phyloP scores from a whole-genome alignment of 2,797 vertebrate genomes.

The Pseudomugil gertrudae region DNA sequence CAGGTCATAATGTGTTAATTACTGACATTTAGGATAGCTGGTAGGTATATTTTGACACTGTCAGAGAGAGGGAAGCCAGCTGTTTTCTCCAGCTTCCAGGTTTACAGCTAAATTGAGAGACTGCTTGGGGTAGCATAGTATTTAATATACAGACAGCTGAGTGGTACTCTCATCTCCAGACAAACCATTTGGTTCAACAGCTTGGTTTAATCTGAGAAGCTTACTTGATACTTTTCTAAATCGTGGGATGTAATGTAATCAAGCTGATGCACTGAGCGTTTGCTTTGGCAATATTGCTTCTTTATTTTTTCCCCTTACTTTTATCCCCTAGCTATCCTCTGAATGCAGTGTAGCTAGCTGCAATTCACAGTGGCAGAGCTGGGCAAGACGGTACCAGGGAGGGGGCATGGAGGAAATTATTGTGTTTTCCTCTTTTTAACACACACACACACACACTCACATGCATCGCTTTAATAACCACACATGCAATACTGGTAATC shows the following conservation, averaged over 20 bases:
- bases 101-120: constrained; percentile 4
- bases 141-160: background rate
- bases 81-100: constrained; percentile 2
- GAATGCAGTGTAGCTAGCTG: constrained; percentile 9
- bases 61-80: background rate
- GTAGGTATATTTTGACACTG: background rate
- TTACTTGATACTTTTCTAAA: constrained; percentile 7
- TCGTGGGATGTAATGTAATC: constrained; percentile 9
- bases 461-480: no score
- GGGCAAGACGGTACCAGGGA: no score
- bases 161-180: constrained; percentile 2
- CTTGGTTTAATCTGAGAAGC: constrained; percentile 3
- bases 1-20: constrained; percentile 5
- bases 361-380: background rate
- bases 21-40: background rate
- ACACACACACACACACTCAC: no score
- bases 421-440: no score
- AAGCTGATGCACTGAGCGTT: background rate
- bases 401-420: no score
- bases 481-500: no score
- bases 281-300: background rate
- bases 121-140: background rate
- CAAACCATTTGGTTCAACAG: constrained; percentile 3
- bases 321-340: background rate
- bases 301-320: background rate